These are phyloP conservation scores for Phalacrocorax carbo DNA, from an alignment of 2,113 vertebrate species.

Conservation along the genomic window DNA sequence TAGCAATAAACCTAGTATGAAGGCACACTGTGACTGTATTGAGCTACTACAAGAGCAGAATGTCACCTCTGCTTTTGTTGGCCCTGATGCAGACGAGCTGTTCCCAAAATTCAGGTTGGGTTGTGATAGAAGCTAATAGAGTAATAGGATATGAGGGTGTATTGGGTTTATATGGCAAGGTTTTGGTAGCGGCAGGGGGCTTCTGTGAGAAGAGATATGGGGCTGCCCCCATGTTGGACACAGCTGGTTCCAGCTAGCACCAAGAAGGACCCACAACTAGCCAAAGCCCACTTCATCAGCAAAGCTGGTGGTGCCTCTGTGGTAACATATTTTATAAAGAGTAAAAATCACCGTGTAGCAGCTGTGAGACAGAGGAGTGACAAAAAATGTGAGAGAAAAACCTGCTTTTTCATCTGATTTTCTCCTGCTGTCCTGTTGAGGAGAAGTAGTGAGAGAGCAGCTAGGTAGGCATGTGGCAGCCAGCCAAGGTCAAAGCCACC, in stretches of 20 bases:
- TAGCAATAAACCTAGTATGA: neutral
- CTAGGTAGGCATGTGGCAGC: neutral
- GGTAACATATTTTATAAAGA: neutral
- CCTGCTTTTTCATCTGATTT: neutral
- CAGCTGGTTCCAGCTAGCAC: neutral
- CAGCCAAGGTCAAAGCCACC: neutral
- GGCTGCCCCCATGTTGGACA: neutral
- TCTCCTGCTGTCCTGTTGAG: neutral
- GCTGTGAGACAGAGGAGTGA: neutral
- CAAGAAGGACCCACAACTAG: neutral
- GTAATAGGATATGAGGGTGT: neutral
- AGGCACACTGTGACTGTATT: neutral
- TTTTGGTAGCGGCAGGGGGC: neutral
- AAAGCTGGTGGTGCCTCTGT: neutral
- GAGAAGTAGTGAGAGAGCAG: neutral
- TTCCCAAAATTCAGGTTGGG: neutral
- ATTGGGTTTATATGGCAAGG: neutral
- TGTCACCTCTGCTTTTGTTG: neutral
- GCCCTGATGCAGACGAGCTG: neutral
- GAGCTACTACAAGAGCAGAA: neutral
- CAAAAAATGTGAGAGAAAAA: neutral
- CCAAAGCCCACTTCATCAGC: neutral
- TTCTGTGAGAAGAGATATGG: neutral
- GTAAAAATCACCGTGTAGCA: neutral
- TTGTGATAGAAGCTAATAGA: neutral